Base-by-base conservation (phyloP, 2,888 invertebrate genomes). In the Scaptomyza parva region DNA sequence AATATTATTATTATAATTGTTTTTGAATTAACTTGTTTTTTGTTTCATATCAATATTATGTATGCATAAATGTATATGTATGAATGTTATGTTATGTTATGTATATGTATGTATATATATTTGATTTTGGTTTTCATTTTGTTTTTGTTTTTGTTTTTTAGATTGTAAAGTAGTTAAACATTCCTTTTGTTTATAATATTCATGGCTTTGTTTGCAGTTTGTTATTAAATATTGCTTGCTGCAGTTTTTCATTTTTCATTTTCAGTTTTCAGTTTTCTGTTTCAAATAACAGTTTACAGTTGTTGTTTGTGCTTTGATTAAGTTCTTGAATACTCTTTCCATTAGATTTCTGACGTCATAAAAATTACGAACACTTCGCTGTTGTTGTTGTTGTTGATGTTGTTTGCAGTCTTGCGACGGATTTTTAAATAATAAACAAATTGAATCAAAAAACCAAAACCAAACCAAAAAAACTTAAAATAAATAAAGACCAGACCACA, bases 321-420 rank as follows among this genome's bases (percentile, higher is more conserved):
- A 55, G 66, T 64, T 45, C 57, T 66, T 40, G 66, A 60, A 63
- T 47, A 64, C 40, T 8, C 70, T 74, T 52, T 65, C 76, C 58
- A 55, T 88, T 85, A 80, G 82, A 88, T 91, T 91, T 89, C 89
- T 89, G 91, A 91, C 91, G 91, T 91, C 91, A 91, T 88, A 91
- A 91, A 91, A 91, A 91, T 91, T 88, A 76, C 85, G 73, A 75
- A 81, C 83, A 48, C 67, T 81, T 85, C 66, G 87, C 86, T 86
- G 82, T 65, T 78, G 80, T 65, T 78, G 61, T 66, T 70, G 22
- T 26, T 26, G 9, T 26, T 26, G n/a, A n/a, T n/a, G n/a, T n/a
- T 28, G 28, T 28, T 28, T 70, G 76, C 54, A 63, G 70, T 85
- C 78, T 89, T 85, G 88, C 90, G 89, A 86, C 90, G 90, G 91